These are phyloP conservation scores for Opisthograptis luteolata DNA, from an alignment of 2,888 invertebrate genomes.

Conservation along the genomic window DNA sequence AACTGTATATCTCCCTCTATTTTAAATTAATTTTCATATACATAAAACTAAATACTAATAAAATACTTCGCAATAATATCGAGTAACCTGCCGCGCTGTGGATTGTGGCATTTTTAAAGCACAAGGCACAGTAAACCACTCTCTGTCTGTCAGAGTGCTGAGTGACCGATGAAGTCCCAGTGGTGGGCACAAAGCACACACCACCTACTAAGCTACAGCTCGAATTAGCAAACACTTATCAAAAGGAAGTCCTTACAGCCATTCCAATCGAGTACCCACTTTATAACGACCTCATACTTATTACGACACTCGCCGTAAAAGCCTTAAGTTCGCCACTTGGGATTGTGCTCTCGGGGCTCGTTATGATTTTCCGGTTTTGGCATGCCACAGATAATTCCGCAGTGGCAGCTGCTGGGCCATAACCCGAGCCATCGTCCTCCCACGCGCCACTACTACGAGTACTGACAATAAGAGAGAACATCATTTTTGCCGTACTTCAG, in stretches of 20 bases:
- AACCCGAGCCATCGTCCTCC: slow-evolving; percentile 8
- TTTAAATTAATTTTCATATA: too few relatives aligned
- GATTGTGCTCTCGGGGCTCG: slow-evolving; percentile 11
- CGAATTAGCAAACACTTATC: not conserved
- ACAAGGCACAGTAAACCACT: too few relatives aligned
- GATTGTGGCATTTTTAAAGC: too few relatives aligned
- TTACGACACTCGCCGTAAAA: slow-evolving; percentile 19
- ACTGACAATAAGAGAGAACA: not conserved
- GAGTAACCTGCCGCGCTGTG: too few relatives aligned
- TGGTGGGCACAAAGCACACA: not conserved
- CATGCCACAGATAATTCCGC: slow-evolving; percentile 1
- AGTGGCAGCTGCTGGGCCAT: not conserved
- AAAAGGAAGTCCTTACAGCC: slow-evolving; percentile 13
- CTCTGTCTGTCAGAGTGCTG: too few relatives aligned
- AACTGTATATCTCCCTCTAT: too few relatives aligned
- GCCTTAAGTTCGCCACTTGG: slow-evolving; percentile 15
- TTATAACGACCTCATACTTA: too few relatives aligned
- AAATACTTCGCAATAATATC: too few relatives aligned
- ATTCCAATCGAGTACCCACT: slow-evolving; percentile 11
- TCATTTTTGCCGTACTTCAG: slow-evolving; percentile 1
- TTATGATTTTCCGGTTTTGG: slow-evolving; percentile 32
- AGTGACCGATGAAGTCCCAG: too few relatives aligned
- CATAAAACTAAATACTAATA: too few relatives aligned
- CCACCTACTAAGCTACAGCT: not conserved
- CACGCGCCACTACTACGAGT: not conserved